These are phyloP conservation scores for Sebastes kiyomatsui DNA, from an alignment of 2,797 vertebrate species.

Conservation along the genomic window DNA sequence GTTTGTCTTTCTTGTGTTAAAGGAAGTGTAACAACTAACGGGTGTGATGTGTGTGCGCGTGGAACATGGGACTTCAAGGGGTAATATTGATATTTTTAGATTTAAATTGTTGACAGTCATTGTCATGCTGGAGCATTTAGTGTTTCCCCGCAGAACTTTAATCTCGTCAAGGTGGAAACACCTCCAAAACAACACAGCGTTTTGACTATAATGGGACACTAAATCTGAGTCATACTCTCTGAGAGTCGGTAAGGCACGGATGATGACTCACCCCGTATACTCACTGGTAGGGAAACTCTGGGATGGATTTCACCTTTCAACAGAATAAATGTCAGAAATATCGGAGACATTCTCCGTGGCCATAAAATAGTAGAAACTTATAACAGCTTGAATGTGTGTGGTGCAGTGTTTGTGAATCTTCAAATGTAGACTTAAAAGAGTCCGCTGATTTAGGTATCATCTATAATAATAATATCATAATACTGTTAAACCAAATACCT, in stretches of 20 bases:
- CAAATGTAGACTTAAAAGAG: neutral
- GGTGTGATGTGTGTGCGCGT: neutral
- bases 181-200: slow-evolving; percentile 13
- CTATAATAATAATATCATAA: too few relatives aligned
- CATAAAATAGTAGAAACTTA: neutral
- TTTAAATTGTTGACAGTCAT: neutral
- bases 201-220: slow-evolving; percentile 28
- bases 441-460: neutral
- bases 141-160: slow-evolving; percentile 19
- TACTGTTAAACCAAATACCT: too few relatives aligned
- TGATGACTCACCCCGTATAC: slow-evolving; percentile 36
- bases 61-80: neutral
- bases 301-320: slow-evolving; percentile 18
- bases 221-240: slow-evolving; percentile 42
- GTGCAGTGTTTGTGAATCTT: neutral
- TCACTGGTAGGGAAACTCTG: slow-evolving; percentile 36
- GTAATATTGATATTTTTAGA: neutral
- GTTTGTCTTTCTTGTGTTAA: neutral
- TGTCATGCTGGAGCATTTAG: neutral
- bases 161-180: slow-evolving; percentile 17
- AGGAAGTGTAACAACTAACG: neutral
- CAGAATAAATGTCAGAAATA: neutral
- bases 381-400: neutral
- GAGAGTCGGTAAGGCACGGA: slow-evolving; percentile 11
- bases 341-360: neutral